Conservation (phyloP, 2,888 invertebrate species). For the Nebria salina region DNA sequence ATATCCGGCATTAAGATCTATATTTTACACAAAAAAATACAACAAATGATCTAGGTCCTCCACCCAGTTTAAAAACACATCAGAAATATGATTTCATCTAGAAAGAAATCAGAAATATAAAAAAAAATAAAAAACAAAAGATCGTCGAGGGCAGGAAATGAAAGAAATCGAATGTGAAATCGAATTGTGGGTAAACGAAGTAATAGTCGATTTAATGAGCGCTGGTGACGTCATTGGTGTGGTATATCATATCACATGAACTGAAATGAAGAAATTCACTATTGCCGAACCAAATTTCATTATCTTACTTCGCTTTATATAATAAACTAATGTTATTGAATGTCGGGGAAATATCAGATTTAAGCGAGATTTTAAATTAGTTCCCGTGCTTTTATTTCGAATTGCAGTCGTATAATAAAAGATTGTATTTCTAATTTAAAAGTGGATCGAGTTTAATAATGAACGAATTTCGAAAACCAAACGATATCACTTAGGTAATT, state of each 20-base stretch:
- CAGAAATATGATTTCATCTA: conserved; percentile 29
- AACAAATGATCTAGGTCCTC: too few species aligned
- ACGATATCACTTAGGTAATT: background rate
- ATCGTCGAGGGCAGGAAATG: conserved; percentile 38
- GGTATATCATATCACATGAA: conserved; percentile 39
- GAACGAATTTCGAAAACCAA: too few species aligned
- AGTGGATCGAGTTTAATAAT: too few species aligned
- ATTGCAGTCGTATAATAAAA: too few species aligned
- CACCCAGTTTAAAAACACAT: background rate
- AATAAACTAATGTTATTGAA: conserved; percentile 45
- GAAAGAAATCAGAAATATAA: conserved; percentile 35
- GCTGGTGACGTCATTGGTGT: conserved; percentile 14
- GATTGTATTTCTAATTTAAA: too few species aligned
- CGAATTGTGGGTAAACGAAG: conserved; percentile 41
- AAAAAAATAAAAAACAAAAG: background rate
- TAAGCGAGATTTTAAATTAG: conserved; percentile 26
- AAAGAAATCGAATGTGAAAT: conserved; percentile 47
- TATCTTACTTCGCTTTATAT: conserved; percentile 42
- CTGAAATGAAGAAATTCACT: conserved; percentile 18
- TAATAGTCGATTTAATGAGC: conserved; percentile 45
- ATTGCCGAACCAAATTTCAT: conserved; percentile 36
- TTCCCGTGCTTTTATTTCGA: conserved; percentile 2
- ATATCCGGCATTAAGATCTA: too few species aligned
- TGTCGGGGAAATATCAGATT: conserved; percentile 20
- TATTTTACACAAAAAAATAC: too few species aligned